Base-by-base conservation (phyloP, 2,797 vertebrate species). In the Pagetopsis macropterus region DNA sequence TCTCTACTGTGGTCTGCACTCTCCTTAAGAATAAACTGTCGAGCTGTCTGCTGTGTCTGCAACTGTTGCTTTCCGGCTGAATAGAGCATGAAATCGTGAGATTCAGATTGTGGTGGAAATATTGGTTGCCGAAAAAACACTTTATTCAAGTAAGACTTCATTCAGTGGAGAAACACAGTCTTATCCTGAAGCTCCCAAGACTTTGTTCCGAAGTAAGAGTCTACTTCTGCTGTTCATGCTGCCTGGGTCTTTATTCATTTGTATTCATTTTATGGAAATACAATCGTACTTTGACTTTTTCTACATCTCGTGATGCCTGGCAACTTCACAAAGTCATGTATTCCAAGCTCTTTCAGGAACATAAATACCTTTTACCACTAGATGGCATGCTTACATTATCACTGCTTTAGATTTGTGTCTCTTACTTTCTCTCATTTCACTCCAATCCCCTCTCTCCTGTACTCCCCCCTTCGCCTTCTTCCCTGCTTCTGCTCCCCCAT, bases 331-430 rank as follows among this genome's bases (percentile, higher is more conserved):
- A 31, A 49, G 61, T 70, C 64, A n/a, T 43, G 6, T 33, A 13
- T 33, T 69, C 56, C 4, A 31, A 31, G 23, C 46, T 54, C 21
- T 4, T 19, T 65, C 51, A 45, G 10, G 33, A 37, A 37, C 3
- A n/a, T 19, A 31, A 9, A 50, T 48, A 10, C 46, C 16, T 56
- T 5, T 21, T 3, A 49, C 86, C 95, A 93, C 91, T 91, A 94
- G 95, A 93, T 92, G 93, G 91, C 87, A 75, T 60, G 77, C 71
- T 72, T 83, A 87, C 81, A 78, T 93, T 85, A 88, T n/a, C 27
- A 5, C 79, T 84, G 44, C 50, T 6, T 14, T 37, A 41, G 14
- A 45, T 15, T 8, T 48, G 3, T 6, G 0, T 7, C 2, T 14
- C 27, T 16, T 16, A 73, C 15, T 65, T 58, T 19, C 3, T 49